Base-by-base conservation (phyloP, 2,113 vertebrate species). In the Rostratula benghalensis region DNA sequence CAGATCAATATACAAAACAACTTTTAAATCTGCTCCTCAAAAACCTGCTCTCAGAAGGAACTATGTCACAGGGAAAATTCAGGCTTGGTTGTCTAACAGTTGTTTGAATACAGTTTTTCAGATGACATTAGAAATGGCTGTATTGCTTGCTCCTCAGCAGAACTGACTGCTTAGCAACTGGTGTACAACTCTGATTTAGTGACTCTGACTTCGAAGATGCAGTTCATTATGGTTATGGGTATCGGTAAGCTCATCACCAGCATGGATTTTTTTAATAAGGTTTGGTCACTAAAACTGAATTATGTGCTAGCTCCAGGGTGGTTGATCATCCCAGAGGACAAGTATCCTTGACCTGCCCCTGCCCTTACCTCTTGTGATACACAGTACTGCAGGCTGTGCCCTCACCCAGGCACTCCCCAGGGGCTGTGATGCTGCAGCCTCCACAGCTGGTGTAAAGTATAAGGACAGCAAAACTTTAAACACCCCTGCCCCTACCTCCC, bases 271-370 rank as follows among this genome's bases (percentile, higher is more conserved):
- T 91, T 87, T 75, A 54, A 54, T 51, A 78, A 87, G 59, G 18
- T 91, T 75, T 45, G 27, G 28, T 83, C 77, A 85, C 68, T 96
- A 76, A 93, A 93, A 63, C 73, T 95, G 83, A 95, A 84, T 83
- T 91, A 71, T 53, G 25, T 65, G 31, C 30, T 63, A 35, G n/a
- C 20, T 87, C 28, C 31, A 68, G 31, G 19, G 50, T 1, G 10
- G n/a, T 14, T 77, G 78, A 54, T 91, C 41, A 75, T 64, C 50
- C 20, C 37, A 4, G 39, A 80, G 35, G 83, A 86, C 71, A 78
- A 85, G 19, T 9, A 24, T 9, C 39, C 69, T 84, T 96, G 95
- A 93, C 57, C 85, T 77, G 17, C 21, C 45, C 7, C 37, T 84
- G 91, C 43, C 78, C 45, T 67, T 68, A 53, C n/a, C 81, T 60